These are phyloP conservation scores for Synanthedon andrenaeformis DNA, from an alignment of 2,888 invertebrate species.

Conservation along the genomic window DNA sequence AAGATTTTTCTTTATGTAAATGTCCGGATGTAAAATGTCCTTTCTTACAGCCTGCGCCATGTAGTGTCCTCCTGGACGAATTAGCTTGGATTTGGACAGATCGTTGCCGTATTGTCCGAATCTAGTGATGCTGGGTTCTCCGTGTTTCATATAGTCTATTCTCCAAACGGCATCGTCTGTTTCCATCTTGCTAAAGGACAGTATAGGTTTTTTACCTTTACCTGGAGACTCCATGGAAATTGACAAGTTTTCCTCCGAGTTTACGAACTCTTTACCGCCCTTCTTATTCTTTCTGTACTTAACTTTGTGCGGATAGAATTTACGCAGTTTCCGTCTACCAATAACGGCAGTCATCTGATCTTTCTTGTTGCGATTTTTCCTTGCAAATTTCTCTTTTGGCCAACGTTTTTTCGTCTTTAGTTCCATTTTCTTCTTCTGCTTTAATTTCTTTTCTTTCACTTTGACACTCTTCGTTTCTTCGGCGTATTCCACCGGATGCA, in stretches of 20 bases:
- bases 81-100: conserved; percentile 30
- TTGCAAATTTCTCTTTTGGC: conserved; percentile 6
- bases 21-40: conserved; percentile 47
- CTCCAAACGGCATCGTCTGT: conserved; percentile 43
- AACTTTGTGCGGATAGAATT: conserved; percentile 58
- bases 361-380: conserved; percentile 13
- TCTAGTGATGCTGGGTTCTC: conserved; percentile 38
- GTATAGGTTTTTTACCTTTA: conserved; percentile 21
- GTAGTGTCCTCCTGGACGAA: conserved; percentile 31
- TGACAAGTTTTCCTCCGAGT: conserved; percentile 39
- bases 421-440: conserved; percentile 9
- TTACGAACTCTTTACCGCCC: conserved; percentile 16
- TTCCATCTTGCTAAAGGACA: conserved; percentile 26
- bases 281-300: conserved; percentile 47
- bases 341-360: conserved; percentile 18
- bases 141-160: conserved; percentile 56
- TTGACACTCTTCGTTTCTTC: conserved; percentile 5
- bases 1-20: conserved; percentile 48
- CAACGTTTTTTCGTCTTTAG: conserved; percentile 5
- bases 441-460: background rate
- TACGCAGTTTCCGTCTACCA: conserved; percentile 42
- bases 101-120: conserved; percentile 24
- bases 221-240: conserved; percentile 46
- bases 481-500: conserved; percentile 18
- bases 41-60: conserved; percentile 26